Conservation (phyloP, 2,797 vertebrate genomes). For the Coendou prehensilis region DNA sequence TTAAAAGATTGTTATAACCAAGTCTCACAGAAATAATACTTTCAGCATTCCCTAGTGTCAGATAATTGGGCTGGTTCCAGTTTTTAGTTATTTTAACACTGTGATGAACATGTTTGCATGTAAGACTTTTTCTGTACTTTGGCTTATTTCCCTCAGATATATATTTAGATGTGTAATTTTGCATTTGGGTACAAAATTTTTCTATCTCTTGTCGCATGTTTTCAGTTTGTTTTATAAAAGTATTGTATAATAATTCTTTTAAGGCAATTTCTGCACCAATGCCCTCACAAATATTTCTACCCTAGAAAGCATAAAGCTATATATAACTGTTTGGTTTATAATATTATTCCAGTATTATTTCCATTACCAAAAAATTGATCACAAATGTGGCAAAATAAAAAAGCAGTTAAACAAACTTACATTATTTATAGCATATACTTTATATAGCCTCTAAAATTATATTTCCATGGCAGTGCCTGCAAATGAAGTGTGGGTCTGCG, state of each 20-base stretch:
- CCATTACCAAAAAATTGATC: neutral
- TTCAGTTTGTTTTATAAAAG: conserved; percentile 52
- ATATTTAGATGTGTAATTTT: conserved; percentile 31
- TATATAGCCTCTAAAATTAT: neutral
- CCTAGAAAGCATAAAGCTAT: neutral
- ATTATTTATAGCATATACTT: neutral
- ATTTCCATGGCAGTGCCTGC: neutral
- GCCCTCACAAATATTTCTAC: conserved; percentile 53
- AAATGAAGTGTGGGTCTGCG: no score
- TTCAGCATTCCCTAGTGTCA: neutral
- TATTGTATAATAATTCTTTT: neutral
- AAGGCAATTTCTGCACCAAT: neutral
- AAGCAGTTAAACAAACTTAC: neutral
- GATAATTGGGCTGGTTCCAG: neutral
- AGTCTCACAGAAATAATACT: conserved; percentile 15
- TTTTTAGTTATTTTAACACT: conserved; percentile 32
- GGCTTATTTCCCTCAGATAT: neutral
- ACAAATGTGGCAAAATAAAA: conserved; percentile 39
- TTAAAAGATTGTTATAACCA: conserved; percentile 1
- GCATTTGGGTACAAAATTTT: neutral
- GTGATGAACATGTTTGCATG: neutral
- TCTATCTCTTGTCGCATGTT: neutral
- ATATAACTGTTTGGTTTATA: neutral
- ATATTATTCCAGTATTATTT: conserved; percentile 27
- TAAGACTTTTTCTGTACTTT: conserved; percentile 29